phyloP scores from a whole-genome alignment of 2,888 invertebrate species.

The Drosophila mulleri region DNA sequence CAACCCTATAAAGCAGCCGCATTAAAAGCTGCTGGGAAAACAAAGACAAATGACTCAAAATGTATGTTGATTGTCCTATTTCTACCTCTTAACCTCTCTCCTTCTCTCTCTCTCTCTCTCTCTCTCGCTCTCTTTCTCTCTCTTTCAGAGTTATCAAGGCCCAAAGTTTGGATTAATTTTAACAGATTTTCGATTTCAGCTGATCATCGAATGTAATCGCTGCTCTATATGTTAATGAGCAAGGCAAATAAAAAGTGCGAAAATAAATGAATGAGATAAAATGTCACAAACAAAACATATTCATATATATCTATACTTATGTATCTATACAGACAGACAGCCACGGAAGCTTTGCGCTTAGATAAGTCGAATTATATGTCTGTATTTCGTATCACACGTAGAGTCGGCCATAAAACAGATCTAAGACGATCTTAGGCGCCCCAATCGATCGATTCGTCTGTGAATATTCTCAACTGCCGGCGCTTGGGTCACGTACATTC shows the following conservation, averaged over 20 bases:
- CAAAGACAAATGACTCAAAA: constrained; percentile 44
- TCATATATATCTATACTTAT: too few relatives aligned
- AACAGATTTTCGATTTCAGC: constrained; percentile 1
- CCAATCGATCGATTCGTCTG: constrained; percentile 51
- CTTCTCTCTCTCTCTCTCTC: background rate
- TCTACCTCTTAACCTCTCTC: background rate
- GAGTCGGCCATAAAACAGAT: constrained; percentile 23
- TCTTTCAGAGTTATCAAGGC: constrained; percentile 30
- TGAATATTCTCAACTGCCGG: constrained; percentile 25
- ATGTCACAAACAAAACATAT: constrained; percentile 12
- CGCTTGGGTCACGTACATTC: constrained; percentile 54
- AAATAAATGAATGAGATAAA: constrained; percentile 47
- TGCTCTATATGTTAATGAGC: constrained; percentile 41
- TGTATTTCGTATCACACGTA: constrained; percentile 37
- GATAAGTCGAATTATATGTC: constrained; percentile 14
- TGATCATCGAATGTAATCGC: constrained; percentile 43
- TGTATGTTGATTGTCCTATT: constrained; percentile 53
- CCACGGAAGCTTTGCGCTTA: constrained; percentile 22
- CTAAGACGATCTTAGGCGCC: constrained; percentile 50
- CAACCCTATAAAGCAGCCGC: constrained; percentile 65
- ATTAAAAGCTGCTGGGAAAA: constrained; percentile 40
- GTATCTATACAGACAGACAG: background rate
- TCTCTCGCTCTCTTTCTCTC: background rate
- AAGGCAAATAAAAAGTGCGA: constrained; percentile 60
- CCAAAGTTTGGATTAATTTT: constrained; percentile 30